phyloP scores from a whole-genome alignment of 2,888 invertebrate genomes.

The Leptinotarsa rubiginosa region DNA sequence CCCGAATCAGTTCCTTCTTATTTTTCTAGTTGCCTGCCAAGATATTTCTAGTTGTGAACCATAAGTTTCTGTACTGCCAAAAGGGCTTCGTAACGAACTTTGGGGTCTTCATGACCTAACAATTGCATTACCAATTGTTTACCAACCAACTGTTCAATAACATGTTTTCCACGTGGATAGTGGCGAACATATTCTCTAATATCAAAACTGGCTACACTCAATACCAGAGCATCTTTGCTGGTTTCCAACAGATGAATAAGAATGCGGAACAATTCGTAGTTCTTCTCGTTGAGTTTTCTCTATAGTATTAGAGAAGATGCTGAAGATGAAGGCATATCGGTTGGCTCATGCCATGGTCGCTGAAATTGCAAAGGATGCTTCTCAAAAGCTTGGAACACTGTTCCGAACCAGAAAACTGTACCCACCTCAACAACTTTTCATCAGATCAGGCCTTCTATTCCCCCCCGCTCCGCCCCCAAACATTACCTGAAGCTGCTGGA shows the following conservation, averaged over 20 bases:
- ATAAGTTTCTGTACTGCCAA: slow-evolving; percentile 99
- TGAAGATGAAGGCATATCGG: too few relatives aligned
- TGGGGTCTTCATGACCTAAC: slow-evolving; percentile 96
- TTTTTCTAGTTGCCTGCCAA: slow-evolving; percentile 93
- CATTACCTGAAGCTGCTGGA: too few relatives aligned
- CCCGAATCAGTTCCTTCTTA: slow-evolving; percentile 67
- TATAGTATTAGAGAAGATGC: too few relatives aligned
- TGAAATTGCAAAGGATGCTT: too few relatives aligned
- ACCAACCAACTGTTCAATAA: slow-evolving; percentile 97
- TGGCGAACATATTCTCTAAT: slow-evolving; percentile 99
- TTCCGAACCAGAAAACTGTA: too few relatives aligned
- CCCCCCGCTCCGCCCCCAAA: too few relatives aligned
- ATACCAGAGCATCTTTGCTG: slow-evolving; percentile 91
- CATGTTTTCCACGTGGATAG: slow-evolving; percentile 97
- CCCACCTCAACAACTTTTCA: too few relatives aligned
- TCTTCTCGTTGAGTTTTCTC: slow-evolving; percentile 99
- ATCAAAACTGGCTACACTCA: slow-evolving; percentile 98
- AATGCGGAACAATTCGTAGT: slow-evolving; percentile 96
- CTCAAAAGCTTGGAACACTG: too few relatives aligned
- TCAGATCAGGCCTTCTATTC: too few relatives aligned
- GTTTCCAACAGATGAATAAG: slow-evolving; percentile 93
- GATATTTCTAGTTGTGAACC: slow-evolving; percentile 99
- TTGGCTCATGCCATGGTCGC: too few relatives aligned
- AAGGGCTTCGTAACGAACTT: slow-evolving; percentile 97
- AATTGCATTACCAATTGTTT: slow-evolving; percentile 99